Evolutionary conservation across 2,797 vertebrate species (phyloP).

Genomic region (Chelon auratus): DNA sequence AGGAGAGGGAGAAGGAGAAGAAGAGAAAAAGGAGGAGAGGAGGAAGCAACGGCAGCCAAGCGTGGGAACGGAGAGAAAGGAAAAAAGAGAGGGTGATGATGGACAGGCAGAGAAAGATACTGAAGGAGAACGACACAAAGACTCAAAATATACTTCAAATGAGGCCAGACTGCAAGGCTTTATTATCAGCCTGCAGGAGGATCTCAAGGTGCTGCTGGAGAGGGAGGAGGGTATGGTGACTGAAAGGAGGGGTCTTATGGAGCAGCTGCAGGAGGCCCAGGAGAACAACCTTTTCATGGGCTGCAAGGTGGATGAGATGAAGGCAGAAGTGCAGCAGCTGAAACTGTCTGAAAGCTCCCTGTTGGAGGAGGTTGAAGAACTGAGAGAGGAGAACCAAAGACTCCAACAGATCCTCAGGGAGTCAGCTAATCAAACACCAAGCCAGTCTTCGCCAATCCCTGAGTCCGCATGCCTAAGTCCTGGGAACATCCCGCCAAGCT

Average conservation of each 20-base stretch:
- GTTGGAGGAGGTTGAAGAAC: constrained; percentile 78
- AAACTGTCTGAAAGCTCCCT: constrained; percentile 80
- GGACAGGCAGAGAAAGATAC: constrained; percentile 25
- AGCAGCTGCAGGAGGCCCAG: constrained; percentile 79
- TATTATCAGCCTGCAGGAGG: constrained; percentile 79
- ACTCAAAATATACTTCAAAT: constrained; percentile 38
- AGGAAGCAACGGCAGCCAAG: constrained; percentile 56
- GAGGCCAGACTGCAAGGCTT: constrained; percentile 74
- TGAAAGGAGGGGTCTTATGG: constrained; percentile 69
- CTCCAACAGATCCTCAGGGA: constrained; percentile 67
- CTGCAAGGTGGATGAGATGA: constrained; percentile 83
- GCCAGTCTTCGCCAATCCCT: constrained; percentile 19
- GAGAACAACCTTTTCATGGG: constrained; percentile 76
- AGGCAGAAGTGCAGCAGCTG: constrained; percentile 69
- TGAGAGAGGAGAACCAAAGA: constrained; percentile 78
- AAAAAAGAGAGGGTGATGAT: constrained; percentile 30
- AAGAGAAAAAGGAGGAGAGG: constrained; percentile 64
- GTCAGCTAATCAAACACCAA: constrained; percentile 44
- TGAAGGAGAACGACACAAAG: constrained; percentile 33
- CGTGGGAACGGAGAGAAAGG: constrained; percentile 26
- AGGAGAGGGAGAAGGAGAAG: constrained; percentile 65
- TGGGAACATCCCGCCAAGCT: not conserved
- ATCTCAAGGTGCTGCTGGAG: constrained; percentile 78
- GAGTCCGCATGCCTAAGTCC: constrained; percentile 14
- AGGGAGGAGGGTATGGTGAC: constrained; percentile 74